Evolutionary conservation across 2,888 invertebrate genomes (phyloP).

Genomic region (Macropis europaea): DNA sequence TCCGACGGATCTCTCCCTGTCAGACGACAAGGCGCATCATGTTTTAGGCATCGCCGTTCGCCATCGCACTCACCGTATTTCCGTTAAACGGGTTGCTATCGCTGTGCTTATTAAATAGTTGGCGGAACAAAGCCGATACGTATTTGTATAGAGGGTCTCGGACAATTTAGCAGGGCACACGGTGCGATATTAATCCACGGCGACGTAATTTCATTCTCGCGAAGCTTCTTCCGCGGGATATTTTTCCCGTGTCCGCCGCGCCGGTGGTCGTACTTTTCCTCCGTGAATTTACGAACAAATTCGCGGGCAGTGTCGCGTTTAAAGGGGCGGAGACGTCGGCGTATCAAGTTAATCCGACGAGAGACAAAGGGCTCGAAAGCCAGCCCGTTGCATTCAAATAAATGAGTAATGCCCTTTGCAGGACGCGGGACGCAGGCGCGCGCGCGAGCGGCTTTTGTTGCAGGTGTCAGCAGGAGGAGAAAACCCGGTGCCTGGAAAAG

Average conservation of each 20-base stretch:
- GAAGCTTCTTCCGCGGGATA: conserved; percentile 12
- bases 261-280: conserved; percentile 12
- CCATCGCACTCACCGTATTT: no score
- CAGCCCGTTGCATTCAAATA: no score
- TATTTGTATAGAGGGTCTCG: no score
- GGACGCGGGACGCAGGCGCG: no score
- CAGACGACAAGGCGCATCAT: no score
- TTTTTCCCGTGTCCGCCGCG: not conserved
- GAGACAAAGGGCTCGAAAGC: conserved; percentile 48
- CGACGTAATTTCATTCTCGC: conserved; percentile 20
- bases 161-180: not conserved
- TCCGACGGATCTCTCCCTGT: no score
- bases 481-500: conserved; percentile 12
- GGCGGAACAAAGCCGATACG: no score
- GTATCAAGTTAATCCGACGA: conserved; percentile 55
- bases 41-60: no score
- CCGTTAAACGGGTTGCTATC: no score
- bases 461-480: conserved; percentile 23
- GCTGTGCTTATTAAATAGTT: no score
- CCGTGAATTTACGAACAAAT: conserved; percentile 48
- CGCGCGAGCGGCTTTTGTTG: conserved; percentile 32
- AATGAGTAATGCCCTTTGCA: no score
- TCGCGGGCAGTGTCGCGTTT: conserved; percentile 40
- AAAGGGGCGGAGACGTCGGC: conserved; percentile 7
- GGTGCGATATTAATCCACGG: not conserved